Evolutionary conservation across 2,113 vertebrate genomes (phyloP).

Genomic region (Natator depressus): DNA sequence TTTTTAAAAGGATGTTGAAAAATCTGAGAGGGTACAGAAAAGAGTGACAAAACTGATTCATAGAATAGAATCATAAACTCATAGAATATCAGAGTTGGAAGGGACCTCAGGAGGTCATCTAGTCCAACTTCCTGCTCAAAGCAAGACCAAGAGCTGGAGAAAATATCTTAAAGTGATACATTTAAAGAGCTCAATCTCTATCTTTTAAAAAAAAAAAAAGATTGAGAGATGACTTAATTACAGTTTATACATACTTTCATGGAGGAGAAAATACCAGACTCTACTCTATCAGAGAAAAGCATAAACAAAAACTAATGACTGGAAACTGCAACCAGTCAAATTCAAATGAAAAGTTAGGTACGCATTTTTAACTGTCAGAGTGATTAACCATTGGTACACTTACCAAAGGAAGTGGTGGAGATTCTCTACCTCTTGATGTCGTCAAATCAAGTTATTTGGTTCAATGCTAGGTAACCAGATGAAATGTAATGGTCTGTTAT

Average conservation of each 20-base stretch:
- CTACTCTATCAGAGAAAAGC: background rate
- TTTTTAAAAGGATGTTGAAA: background rate
- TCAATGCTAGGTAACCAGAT: background rate
- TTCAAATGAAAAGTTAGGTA: background rate
- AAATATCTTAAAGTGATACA: background rate
- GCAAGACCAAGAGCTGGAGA: background rate
- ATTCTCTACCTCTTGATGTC: background rate
- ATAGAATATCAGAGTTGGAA: too few relatives aligned
- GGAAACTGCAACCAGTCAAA: background rate
- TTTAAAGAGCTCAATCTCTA: background rate
- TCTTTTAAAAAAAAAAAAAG: background rate
- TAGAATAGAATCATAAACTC: too few relatives aligned
- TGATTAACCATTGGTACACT: background rate
- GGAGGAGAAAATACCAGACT: background rate
- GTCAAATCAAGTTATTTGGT: background rate
- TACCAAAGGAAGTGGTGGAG: background rate
- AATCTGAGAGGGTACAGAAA: background rate
- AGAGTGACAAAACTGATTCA: background rate
- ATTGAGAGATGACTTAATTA: background rate
- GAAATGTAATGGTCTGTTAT: background rate
- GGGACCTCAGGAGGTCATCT: too few relatives aligned
- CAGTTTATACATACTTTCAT: background rate
- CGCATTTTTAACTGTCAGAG: background rate
- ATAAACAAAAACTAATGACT: background rate
- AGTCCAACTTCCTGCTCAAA: too few relatives aligned